Evolutionary conservation across 92 coral and sea anemone genomes (phyloP), one percentile per base, ranked within the genome.

Genomic region (Epizoanthus ramosus): DNA sequence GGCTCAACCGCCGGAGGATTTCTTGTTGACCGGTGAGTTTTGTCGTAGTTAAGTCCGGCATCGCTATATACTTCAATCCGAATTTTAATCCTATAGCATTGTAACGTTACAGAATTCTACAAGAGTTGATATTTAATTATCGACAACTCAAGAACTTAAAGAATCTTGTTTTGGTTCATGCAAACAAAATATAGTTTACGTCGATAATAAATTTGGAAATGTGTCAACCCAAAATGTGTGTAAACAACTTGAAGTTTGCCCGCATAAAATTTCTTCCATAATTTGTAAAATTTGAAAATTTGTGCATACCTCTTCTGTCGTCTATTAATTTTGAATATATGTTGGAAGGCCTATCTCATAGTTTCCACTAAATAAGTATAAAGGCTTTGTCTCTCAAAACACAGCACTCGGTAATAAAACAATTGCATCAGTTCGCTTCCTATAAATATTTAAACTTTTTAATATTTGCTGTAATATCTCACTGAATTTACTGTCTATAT

Each of bases 1-100:
- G 98, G 98, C 0, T 93, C 98, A 3, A 93, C 93, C 9, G 85
- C 90, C 10, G 98, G 98, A 21, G 98, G 98, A 73, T 86, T 88
- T 58, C 88, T 93, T 3, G 98, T 93, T 0, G 97, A 93, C 84
- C 88, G 97, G 97, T 91, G 76, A 84, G 92, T 83, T 33, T n/a
- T 24, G 6, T 41, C 0, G 41, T 39, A 71, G 23, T 18, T 24
- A 19, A 41, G 22, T 71, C 33, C 5, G 24, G 21, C 3, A n/a
- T 43, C 33, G 4, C 25, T 54, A n/a, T 19, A 2, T 22, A 52
- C 43, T 50, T 31, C 35, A 15, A 28, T n/a, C 43, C 8, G 45
- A 18, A 22, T 59, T 60, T 76, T 59, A 37, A 57, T 31, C 47
- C 17, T 17, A 57, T 35, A 35, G 9, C 60, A 4, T 60, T 59